These are phyloP conservation scores for Stenurella melanura DNA, from an alignment of 2,888 invertebrate species.

Conservation along the genomic window DNA sequence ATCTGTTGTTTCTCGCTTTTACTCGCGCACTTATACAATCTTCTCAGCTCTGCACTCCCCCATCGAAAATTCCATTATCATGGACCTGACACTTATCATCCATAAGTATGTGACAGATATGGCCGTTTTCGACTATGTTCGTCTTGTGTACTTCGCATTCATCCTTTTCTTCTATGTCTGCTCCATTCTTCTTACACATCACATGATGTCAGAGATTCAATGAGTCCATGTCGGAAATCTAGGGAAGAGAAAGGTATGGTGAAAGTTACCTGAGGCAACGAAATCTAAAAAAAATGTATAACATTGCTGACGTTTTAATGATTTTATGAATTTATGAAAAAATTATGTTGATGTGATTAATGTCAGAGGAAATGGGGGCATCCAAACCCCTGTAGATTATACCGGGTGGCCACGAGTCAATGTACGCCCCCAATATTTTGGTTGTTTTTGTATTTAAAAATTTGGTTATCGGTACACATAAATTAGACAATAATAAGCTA, in stretches of 20 bases:
- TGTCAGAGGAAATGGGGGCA: no score
- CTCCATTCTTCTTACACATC: constrained; percentile 63
- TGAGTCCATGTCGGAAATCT: constrained; percentile 65
- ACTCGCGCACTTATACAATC: constrained; percentile 29
- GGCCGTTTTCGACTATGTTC: constrained; percentile 61
- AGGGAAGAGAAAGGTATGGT: constrained; percentile 17
- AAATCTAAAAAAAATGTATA: background rate
- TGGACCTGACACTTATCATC: constrained; percentile 61
- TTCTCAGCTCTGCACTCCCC: constrained; percentile 54
- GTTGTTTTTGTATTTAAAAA: no score
- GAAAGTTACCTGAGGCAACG: background rate
- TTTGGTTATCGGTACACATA: no score
- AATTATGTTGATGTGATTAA: no score
- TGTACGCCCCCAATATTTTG: no score
- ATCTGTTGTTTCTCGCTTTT: constrained; percentile 5
- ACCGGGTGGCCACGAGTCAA: no score
- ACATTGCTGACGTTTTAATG: no score
- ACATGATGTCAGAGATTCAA: constrained; percentile 68
- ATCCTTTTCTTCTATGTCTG: constrained; percentile 45
- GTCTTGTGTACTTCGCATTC: constrained; percentile 58
- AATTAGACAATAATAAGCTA: no score
- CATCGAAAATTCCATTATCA: constrained; percentile 55
- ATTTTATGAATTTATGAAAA: no score
- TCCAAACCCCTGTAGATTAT: no score
- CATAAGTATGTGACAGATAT: constrained; percentile 61